Percentiles rank a stretch among this genome's conserved stretches.
phyloP scores from a whole-genome alignment of 2,113 vertebrate genomes.

The Arvicanthis niloticus region DNA sequence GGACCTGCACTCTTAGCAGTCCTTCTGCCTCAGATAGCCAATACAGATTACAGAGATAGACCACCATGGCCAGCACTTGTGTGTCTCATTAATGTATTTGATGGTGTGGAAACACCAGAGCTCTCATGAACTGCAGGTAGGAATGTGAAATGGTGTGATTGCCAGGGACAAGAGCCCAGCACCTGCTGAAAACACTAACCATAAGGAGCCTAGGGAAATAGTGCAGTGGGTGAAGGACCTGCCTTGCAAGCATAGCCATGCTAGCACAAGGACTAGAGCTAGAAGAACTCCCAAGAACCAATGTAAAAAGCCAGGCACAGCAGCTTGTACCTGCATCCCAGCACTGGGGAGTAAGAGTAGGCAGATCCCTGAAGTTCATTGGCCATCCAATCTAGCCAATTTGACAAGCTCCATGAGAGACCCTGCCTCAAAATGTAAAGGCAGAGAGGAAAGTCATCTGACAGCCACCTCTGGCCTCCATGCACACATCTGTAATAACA shows the following conservation, averaged over 20 bases:
- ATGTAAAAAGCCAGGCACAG: background rate
- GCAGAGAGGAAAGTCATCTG: background rate
- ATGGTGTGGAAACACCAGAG: background rate
- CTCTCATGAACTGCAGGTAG: background rate
- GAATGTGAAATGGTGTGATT: background rate
- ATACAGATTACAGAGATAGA: background rate
- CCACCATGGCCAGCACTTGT: background rate
- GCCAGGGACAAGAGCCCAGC: background rate
- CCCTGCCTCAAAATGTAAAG: background rate
- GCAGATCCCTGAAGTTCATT: background rate
- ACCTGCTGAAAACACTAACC: background rate
- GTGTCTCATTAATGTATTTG: constrained; percentile 30
- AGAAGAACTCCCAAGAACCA: background rate
- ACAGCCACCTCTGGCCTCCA: background rate
- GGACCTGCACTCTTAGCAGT: too few species aligned
- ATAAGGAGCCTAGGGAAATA: background rate
- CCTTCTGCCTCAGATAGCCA: background rate
- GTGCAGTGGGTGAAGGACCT: background rate
- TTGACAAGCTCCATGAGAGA: background rate
- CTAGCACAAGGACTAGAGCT: background rate
- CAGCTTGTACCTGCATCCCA: background rate
- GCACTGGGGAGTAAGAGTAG: background rate
- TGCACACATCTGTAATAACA: too few species aligned
- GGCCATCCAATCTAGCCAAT: background rate
- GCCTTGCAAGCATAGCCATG: background rate